Base-by-base conservation (phyloP, 2,797 vertebrate species). In the Tamandua tetradactyla region DNA sequence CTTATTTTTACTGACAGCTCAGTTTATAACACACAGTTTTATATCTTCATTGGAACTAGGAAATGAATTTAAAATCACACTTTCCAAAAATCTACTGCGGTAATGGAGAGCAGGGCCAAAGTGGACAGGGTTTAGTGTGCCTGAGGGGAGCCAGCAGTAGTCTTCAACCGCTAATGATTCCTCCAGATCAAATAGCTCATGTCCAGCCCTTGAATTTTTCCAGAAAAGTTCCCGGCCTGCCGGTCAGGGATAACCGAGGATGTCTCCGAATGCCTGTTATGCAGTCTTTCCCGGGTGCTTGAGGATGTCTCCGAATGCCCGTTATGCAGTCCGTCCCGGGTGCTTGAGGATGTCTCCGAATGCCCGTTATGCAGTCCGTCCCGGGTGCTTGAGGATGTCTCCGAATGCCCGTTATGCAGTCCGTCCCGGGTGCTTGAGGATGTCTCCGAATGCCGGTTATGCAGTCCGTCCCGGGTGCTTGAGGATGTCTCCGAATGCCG, bases 41-140 rank as follows among this genome's bases (percentile, higher is more conserved):
- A 89, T 69, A 81, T 95, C 94, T 96, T 93, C 72, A 84, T 90
- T 86, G 88, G 91, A 95, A 80, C 80, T 75, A 92, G 96, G 88
- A 95, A 95, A 90, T 90, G 89, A 92, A 93, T 90, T 81, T 88
- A 76, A 85, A 85, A 89, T 87, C 87, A 74, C 69, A 62, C 82
- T 62, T 91, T 94, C 91, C 93, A 89, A 88, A 95, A 81, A 74
- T 57, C 82, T 35, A 85, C 49, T 91, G 93, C 0, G n/a, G 91
- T 94, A 72, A 23, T 2, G 30, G 74, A 69, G 78, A 52, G 40
- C 68, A 40, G 82, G 89, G 94, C 95, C 95, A 95, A 62, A 30
- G 42, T 57, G 87, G 79, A 68, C 44, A 89, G 86, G 92, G 68
- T 72, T 95, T 71, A 76, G 81, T 55, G 78, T 72, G 81, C 55